Conservation (phyloP, 2,113 vertebrate genomes). For the Mesocricetus auratus region DNA sequence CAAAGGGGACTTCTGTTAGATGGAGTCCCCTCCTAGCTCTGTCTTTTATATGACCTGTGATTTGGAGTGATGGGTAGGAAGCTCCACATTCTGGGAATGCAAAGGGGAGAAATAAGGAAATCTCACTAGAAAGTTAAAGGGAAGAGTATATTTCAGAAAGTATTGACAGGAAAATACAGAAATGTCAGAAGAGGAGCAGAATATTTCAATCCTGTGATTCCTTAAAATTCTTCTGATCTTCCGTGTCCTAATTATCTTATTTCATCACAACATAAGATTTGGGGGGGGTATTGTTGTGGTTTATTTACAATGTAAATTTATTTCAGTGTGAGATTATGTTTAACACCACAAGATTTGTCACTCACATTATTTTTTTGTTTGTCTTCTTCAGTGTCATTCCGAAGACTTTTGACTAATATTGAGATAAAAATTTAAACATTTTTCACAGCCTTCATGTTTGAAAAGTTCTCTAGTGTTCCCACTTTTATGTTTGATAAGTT, state of each 20-base stretch:
- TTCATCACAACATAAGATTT: not conserved
- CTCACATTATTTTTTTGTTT: no score
- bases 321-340: no score
- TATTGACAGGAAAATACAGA: not conserved
- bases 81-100: not conserved
- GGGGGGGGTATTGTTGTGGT: no score
- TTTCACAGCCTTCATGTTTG: no score
- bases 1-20: not conserved
- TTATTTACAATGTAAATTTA: no score
- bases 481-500: no score
- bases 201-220: not conserved
- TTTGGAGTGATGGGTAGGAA: not conserved
- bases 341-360: no score
- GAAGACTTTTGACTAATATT: no score
- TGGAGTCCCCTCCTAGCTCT: not conserved
- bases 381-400: no score
- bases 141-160: not conserved
- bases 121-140: not conserved
- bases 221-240: not conserved
- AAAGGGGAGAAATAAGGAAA: not conserved
- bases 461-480: no score
- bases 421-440: no score
- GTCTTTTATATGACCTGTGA: not conserved
- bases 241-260: not conserved
- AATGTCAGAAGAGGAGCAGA: not conserved